Conservation (phyloP, 2,888 invertebrate genomes). For the Xanthostigma xanthostigma region DNA sequence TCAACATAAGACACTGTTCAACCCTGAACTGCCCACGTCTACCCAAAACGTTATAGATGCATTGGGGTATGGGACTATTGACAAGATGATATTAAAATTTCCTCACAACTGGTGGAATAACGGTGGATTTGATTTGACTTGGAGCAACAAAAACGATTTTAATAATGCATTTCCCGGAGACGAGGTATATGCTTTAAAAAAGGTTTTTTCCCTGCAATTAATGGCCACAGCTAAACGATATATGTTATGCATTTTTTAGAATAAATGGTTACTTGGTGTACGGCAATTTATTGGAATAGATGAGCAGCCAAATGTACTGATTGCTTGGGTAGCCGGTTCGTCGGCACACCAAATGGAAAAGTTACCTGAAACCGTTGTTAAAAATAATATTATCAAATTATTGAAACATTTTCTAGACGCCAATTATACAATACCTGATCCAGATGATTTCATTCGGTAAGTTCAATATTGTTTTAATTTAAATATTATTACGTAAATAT, state of each 20-base stretch:
- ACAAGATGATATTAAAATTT: slow-evolving; percentile 58
- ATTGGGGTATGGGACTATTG: slow-evolving; percentile 46
- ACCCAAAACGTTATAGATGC: slow-evolving; percentile 42
- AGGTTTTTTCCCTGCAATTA: background rate
- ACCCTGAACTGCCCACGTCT: slow-evolving; percentile 35
- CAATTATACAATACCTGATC: too few relatives aligned
- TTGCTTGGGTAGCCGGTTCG: slow-evolving; percentile 50
- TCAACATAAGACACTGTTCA: slow-evolving; percentile 35
- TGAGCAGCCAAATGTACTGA: slow-evolving; percentile 41
- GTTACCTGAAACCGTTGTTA: slow-evolving; percentile 34
- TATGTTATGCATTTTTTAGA: slow-evolving; percentile 13
- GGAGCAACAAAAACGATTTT: background rate
- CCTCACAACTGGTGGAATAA: slow-evolving; percentile 47
- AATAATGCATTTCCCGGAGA: background rate
- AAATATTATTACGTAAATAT: too few relatives aligned
- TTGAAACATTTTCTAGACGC: too few relatives aligned
- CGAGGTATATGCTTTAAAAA: background rate
- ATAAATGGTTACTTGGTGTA: slow-evolving; percentile 45
- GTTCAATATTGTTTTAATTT: background rate
- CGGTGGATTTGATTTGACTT: background rate
- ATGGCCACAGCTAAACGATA: background rate
- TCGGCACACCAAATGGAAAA: slow-evolving; percentile 46
- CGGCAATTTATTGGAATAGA: slow-evolving; percentile 44
- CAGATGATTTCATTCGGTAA: slow-evolving; percentile 36
- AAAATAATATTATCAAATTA: slow-evolving; percentile 27